Evolutionary conservation across 2,797 vertebrate species (phyloP), one percentile per base, ranked within the genome.

Genomic region (Molothrus ater): DNA sequence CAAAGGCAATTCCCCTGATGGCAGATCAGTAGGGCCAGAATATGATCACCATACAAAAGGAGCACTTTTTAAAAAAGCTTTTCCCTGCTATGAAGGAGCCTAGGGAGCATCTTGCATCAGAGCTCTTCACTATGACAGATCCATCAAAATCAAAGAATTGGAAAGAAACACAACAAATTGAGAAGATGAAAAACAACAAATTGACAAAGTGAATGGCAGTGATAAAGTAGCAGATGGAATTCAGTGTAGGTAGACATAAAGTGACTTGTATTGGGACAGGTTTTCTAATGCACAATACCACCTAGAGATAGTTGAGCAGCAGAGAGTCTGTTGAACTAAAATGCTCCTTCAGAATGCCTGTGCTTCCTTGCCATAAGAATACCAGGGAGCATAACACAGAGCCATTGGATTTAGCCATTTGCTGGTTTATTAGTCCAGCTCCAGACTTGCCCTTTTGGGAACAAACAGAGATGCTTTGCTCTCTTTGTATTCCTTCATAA

Each of bases 121-220:
- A 74, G 32, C 26, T 20, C 16, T 78, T 86, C 19, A 4, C 38
- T 92, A 10, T 18, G 34, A 34, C 16, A 6, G 32, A 75, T 72
- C 66, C 50, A 57, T 68, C 18, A 11, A 80, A 84, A 72, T 45
- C 38, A 25, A 53, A 50, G 53, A 45, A 36, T 38, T 54, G 47
- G 26, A 72, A 88, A 88, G 38, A 81, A 75, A 73, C 26, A 20
- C 20, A 70, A 38, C 20, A 43, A 81, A 40, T 3, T 38, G 54
- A 92, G 47, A 75, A 88, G 59, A 25, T 65, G 57, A 92, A 90
- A 82, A 88, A 38, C 25, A 71, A n/a, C 3, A 13, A 59, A n/a
- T 43, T 84, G 59, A 26, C 32, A 63, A 63, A 80, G 9, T 53
- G 50, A 86, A 54, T 64, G 29, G 25, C 22, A 53, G 29, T 61